Conservation (phyloP, 2,113 vertebrate species). For the Rhinopithecus roxellana region DNA sequence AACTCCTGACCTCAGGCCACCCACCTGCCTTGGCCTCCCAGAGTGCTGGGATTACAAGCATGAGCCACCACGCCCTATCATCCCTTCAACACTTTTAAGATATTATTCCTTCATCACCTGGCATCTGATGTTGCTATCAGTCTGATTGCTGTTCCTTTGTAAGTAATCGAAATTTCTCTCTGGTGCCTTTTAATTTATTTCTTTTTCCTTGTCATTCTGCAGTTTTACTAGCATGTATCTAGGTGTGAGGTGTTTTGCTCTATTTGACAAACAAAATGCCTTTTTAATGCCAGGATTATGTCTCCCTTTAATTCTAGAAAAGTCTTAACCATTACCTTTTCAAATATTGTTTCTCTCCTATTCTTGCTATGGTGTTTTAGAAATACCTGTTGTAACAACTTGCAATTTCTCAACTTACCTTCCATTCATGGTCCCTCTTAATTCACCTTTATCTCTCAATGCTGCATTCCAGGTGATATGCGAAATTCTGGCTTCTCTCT, state of each 20-base stretch:
- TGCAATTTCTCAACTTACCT: background rate
- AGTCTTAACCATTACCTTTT: background rate
- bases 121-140: background rate
- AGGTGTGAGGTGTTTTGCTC: background rate
- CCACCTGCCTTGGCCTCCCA: no score
- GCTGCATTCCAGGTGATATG: background rate
- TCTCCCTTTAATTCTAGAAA: constrained; percentile 39
- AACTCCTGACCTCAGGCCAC: no score
- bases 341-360: background rate
- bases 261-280: background rate
- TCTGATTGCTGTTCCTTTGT: background rate
- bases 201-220: background rate
- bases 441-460: background rate
- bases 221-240: background rate
- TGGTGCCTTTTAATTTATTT: background rate
- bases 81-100: background rate
- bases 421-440: background rate
- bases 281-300: background rate
- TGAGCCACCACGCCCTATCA: no score
- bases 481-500: background rate
- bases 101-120: background rate
- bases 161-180: background rate
- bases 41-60: no score
- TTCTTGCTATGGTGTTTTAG: background rate
- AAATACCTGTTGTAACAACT: background rate